Conservation (phyloP, 1,140 invertebrate species). For the Ectropis grisescens region DNA sequence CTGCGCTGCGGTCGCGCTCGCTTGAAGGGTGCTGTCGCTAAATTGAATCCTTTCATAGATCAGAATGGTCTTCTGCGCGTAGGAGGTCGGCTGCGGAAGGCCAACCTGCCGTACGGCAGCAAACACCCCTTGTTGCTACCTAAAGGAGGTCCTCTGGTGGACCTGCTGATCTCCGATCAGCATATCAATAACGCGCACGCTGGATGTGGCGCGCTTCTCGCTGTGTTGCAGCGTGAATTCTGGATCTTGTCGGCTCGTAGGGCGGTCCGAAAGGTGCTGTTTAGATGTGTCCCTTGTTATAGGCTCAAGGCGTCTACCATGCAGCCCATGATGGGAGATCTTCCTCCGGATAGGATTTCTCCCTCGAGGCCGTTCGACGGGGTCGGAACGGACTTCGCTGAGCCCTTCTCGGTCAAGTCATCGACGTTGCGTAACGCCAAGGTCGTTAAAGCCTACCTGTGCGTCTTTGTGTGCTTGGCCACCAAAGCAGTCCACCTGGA, state of each 20-base stretch:
- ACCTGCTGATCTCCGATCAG: background rate
- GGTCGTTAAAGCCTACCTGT: too few relatives aligned
- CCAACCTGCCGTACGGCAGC: background rate
- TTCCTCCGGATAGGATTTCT: background rate
- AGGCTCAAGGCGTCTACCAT: background rate
- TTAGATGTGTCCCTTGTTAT: slow-evolving; percentile 1
- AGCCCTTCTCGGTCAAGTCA: background rate
- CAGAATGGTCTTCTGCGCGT: background rate
- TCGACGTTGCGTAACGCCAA: too few relatives aligned
- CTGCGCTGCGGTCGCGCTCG: slow-evolving; percentile 2
- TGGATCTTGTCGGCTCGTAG: background rate
- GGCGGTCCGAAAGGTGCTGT: background rate
- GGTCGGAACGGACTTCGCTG: slow-evolving; percentile 1
- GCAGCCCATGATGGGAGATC: slow-evolving; percentile 2
- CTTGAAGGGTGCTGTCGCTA: slow-evolving; percentile 6
- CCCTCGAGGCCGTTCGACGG: background rate
- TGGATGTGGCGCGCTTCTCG: background rate
- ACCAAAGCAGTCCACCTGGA: slow-evolving; percentile 9
- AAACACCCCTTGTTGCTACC: background rate
- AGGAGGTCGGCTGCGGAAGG: background rate
- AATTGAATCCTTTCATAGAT: background rate
- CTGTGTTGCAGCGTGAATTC: background rate
- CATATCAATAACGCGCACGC: background rate
- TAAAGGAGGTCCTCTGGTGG: background rate
- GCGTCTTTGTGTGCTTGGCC: too few relatives aligned